Conservation (phyloP, 1,140 invertebrate species). For the Psix sp. region DNA sequence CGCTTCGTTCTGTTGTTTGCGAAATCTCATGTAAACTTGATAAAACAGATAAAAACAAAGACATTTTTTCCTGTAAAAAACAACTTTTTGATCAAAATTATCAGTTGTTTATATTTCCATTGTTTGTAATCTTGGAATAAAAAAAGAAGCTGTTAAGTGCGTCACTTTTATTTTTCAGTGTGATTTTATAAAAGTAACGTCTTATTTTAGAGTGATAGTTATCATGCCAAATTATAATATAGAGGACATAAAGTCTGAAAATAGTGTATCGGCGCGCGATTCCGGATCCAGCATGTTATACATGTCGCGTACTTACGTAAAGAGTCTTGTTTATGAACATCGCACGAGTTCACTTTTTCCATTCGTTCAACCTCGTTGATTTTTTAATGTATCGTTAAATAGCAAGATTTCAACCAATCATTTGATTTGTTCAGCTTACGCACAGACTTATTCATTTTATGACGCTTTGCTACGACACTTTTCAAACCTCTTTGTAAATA, state of each 20-base stretch:
- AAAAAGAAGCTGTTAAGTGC: background rate
- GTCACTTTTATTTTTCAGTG: background rate
- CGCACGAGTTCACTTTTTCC: slow-evolving; percentile 19
- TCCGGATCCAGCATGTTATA: slow-evolving; percentile 7
- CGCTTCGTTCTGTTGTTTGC: no score
- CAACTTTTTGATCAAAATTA: no score
- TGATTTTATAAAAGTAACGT: slow-evolving; percentile 18
- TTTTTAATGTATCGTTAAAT: slow-evolving; percentile 20
- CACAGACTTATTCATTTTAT: no score
- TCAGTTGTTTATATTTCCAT: no score
- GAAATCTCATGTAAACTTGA: no score
- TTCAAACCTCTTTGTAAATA: background rate
- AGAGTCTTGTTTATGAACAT: slow-evolving; percentile 26
- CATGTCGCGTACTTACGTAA: slow-evolving; percentile 29
- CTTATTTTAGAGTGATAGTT: slow-evolving; percentile 18
- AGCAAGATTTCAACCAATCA: slow-evolving; percentile 1
- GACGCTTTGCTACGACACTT: no score
- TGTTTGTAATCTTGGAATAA: no score
- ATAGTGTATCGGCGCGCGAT: slow-evolving; percentile 63
- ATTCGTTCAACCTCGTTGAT: slow-evolving; percentile 12
- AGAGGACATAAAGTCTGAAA: slow-evolving; percentile 65
- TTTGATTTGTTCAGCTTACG: background rate
- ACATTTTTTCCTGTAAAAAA: no score
- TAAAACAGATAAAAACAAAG: no score
- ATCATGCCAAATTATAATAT: slow-evolving; percentile 62